phyloP scores from a whole-genome alignment of 1,140 invertebrate species.

The Octopus bimaculoides region DNA sequence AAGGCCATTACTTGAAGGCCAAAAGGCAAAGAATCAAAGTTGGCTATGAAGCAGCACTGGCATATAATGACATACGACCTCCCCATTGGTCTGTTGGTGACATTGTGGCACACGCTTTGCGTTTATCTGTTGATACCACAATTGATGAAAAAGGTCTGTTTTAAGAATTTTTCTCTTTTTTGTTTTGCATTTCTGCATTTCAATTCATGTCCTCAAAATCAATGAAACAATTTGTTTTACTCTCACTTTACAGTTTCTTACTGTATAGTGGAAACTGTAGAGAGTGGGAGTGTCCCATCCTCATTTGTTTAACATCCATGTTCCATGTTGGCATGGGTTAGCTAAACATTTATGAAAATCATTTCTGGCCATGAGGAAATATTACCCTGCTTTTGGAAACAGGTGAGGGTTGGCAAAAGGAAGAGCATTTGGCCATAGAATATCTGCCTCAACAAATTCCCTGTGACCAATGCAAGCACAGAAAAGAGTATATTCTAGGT shows the following conservation, averaged over 20 bases:
- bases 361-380: too few relatives aligned
- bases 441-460: too few relatives aligned
- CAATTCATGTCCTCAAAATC: neutral
- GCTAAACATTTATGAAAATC: too few relatives aligned
- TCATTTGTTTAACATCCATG: neutral
- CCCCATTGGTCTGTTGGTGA: slow-evolving; percentile 55
- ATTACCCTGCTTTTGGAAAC: too few relatives aligned
- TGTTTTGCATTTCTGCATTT: neutral
- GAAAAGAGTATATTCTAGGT: too few relatives aligned
- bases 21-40: slow-evolving; percentile 45
- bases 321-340: neutral
- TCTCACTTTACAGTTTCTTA: neutral
- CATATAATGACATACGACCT: slow-evolving; percentile 51
- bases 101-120: slow-evolving; percentile 45
- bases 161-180: neutral
- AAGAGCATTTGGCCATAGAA: too few relatives aligned
- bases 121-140: slow-evolving; percentile 22
- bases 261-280: neutral
- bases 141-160: slow-evolving; percentile 27
- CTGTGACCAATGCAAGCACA: too few relatives aligned
- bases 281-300: neutral
- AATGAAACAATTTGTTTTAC: neutral
- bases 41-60: slow-evolving; percentile 49
- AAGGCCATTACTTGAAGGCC: slow-evolving; percentile 42
- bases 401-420: too few relatives aligned